Conservation (phyloP, 2,113 vertebrate genomes). For the Phrynosoma platyrhinos region DNA sequence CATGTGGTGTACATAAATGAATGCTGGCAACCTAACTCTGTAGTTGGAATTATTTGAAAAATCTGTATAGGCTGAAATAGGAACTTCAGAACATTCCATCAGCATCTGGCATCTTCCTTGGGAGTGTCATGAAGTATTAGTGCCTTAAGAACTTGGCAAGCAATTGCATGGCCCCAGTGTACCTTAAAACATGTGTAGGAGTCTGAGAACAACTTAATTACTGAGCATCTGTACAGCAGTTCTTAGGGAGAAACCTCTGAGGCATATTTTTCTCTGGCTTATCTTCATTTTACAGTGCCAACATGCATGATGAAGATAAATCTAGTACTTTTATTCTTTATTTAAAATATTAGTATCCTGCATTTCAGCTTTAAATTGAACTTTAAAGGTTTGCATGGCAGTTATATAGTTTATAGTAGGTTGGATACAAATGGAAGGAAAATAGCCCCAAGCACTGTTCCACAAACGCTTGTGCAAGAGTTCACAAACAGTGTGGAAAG, state of each 20-base stretch:
- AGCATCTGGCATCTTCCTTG: conserved; percentile 71
- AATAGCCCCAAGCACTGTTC: background rate
- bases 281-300: background rate
- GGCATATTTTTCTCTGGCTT: background rate
- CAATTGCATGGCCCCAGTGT: conserved; percentile 35
- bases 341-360: background rate
- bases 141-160: conserved; percentile 69
- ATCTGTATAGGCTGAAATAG: conserved; percentile 69
- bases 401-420: background rate
- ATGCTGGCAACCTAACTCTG: conserved; percentile 66
- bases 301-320: background rate
- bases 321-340: background rate
- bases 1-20: conserved; percentile 58
- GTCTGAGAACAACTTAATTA: conserved; percentile 47
- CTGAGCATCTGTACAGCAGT: conserved; percentile 45
- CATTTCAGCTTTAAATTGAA: background rate
- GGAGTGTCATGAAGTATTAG: conserved; percentile 67
- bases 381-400: background rate
- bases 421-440: background rate
- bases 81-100: conserved; percentile 64
- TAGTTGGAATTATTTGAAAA: conserved; percentile 68
- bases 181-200: conserved; percentile 59
- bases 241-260: conserved; percentile 17
- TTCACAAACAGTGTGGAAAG: background rate
- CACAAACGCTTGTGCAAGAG: background rate